These are phyloP conservation scores for Drosophila saltans DNA, from an alignment of 1,140 invertebrate genomes.

Conservation along the genomic window DNA sequence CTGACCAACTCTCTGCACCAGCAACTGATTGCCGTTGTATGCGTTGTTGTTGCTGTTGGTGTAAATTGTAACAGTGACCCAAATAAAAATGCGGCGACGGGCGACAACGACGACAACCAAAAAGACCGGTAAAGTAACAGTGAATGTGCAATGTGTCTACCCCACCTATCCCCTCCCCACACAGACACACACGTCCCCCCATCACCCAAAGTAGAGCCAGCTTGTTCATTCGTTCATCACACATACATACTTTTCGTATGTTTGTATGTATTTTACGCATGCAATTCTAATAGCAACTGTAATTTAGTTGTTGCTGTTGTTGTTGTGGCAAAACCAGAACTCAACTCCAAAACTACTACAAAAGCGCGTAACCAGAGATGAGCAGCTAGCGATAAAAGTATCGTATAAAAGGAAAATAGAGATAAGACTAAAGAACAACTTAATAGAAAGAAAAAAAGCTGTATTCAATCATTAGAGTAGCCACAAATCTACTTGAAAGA, in stretches of 20 bases:
- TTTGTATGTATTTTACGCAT: slow-evolving; percentile 54
- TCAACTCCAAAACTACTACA: slow-evolving; percentile 14
- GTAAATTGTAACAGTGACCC: slow-evolving; percentile 80
- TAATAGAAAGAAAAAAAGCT: neutral
- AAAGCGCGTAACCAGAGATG: slow-evolving; percentile 40
- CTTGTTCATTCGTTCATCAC: slow-evolving; percentile 11
- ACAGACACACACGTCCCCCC: too few relatives aligned
- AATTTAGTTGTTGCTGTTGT: slow-evolving; percentile 29
- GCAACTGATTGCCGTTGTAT: slow-evolving; percentile 20
- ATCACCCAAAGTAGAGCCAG: neutral
- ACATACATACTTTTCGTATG: slow-evolving; percentile 8
- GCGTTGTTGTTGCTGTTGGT: slow-evolving; percentile 15
- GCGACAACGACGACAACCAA: slow-evolving; percentile 44
- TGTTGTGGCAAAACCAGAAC: slow-evolving; percentile 58
- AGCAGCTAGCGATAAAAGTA: slow-evolving; percentile 1
- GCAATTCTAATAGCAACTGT: slow-evolving; percentile 65
- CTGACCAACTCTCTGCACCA: slow-evolving; percentile 22
- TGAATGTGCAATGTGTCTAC: slow-evolving; percentile 64
- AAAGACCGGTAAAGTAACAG: slow-evolving; percentile 81
- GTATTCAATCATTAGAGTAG: neutral
- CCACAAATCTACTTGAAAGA: neutral
- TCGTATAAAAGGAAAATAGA: slow-evolving; percentile 6
- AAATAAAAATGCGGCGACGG: slow-evolving; percentile 66
- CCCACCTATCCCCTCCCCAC: slow-evolving; percentile 7
- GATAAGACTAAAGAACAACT: neutral